Evolutionary conservation across 1,140 invertebrate species (phyloP).

Genomic region (Heliconius hermathena): DNA sequence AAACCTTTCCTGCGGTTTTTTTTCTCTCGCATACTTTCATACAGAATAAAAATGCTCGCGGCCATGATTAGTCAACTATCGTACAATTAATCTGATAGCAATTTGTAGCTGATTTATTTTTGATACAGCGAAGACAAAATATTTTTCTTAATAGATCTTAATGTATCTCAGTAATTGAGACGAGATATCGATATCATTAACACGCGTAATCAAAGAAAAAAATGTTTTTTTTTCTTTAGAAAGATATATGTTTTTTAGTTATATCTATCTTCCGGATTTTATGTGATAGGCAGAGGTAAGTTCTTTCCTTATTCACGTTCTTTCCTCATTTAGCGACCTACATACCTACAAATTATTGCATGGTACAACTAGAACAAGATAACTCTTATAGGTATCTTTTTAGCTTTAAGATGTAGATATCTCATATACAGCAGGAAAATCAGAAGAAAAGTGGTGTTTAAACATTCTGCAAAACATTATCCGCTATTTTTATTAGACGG

Average conservation of each 20-base stretch:
- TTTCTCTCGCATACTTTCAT: not conserved
- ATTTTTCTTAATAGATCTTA: slow-evolving; percentile 10
- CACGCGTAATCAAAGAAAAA: not conserved
- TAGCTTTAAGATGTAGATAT: too few species aligned
- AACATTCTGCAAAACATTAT: too few species aligned
- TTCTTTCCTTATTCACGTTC: too few species aligned
- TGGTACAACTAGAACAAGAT: too few species aligned
- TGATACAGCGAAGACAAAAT: slow-evolving; percentile 2
- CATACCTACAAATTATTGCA: too few species aligned
- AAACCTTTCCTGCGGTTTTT: not conserved
- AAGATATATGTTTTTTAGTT: not conserved
- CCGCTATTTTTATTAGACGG: too few species aligned
- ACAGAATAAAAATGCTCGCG: not conserved
- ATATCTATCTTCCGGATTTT: not conserved
- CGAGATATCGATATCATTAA: slow-evolving; percentile 13
- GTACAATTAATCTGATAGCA: slow-evolving; percentile 49
- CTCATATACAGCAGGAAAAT: too few species aligned
- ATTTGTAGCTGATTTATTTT: slow-evolving; percentile 34
- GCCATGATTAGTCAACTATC: slow-evolving; percentile 63
- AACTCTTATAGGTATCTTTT: too few species aligned
- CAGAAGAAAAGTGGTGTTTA: too few species aligned
- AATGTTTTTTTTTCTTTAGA: not conserved
- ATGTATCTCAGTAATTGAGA: slow-evolving; percentile 3
- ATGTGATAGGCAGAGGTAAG: not conserved
- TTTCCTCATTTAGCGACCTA: too few species aligned